Conservation (phyloP, 2,888 invertebrate species). For the Toxonevra muliebris region DNA sequence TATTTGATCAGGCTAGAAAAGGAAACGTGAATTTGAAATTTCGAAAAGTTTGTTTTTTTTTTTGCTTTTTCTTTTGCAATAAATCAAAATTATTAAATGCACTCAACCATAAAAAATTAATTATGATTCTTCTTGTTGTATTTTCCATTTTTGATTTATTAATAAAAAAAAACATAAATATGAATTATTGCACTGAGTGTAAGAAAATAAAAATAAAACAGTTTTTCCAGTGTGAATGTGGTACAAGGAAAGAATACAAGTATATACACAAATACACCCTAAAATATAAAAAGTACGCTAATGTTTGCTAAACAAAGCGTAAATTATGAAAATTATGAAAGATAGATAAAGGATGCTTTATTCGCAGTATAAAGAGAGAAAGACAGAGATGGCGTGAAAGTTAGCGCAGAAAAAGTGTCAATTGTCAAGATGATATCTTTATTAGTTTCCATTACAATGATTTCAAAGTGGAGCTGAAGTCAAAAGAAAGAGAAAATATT, state of each 20-base stretch:
- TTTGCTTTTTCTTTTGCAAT: slow-evolving; percentile 11
- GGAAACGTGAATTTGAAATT: no score
- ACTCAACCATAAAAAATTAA: slow-evolving; percentile 43
- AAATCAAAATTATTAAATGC: slow-evolving; percentile 27
- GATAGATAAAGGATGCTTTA: neutral
- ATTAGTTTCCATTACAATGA: slow-evolving; percentile 34
- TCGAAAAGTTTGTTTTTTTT: no score
- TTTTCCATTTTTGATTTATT: slow-evolving; percentile 18
- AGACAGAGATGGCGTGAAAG: neutral
- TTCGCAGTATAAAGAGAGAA: neutral
- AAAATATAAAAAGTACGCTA: slow-evolving; percentile 13
- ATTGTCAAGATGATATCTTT: slow-evolving; percentile 34
- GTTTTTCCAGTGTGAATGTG: neutral
- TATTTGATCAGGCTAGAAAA: no score
- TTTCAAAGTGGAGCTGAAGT: neutral
- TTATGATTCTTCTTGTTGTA: slow-evolving; percentile 35
- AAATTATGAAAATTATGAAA: slow-evolving; percentile 38
- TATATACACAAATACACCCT: slow-evolving; percentile 19
- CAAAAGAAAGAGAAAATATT: neutral
- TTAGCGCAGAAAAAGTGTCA: slow-evolving; percentile 9
- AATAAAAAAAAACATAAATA: slow-evolving; percentile 22
- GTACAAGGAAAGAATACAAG: slow-evolving; percentile 7
- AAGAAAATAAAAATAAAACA: neutral
- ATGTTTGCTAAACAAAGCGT: slow-evolving; percentile 41
- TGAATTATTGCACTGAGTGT: slow-evolving; percentile 22